Evolutionary conservation across 2,797 vertebrate species (phyloP).

Genomic region (Gymnodraco acuticeps): DNA sequence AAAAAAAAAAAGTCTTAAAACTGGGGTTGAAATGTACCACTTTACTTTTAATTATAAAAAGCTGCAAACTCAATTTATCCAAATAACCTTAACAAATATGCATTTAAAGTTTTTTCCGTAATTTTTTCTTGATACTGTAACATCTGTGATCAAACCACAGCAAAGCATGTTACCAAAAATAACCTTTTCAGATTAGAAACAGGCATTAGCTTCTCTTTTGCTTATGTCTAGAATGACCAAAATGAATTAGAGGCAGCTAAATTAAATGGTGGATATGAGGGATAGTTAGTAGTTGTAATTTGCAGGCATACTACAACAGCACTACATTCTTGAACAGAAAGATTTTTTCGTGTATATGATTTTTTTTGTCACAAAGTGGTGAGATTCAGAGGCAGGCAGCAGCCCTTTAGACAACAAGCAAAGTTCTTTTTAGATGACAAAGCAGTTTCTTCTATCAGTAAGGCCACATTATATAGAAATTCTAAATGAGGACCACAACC

Average conservation of each 20-base stretch:
- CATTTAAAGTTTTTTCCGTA: constrained; percentile 31
- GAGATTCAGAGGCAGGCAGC: constrained; percentile 81
- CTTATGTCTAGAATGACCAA: constrained; percentile 58
- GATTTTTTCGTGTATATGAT: constrained; percentile 30
- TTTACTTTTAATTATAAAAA: constrained; percentile 33
- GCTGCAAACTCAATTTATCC: constrained; percentile 22
- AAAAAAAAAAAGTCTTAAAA: constrained; percentile 43
- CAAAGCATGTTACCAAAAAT: constrained; percentile 42
- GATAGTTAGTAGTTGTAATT: constrained; percentile 69
- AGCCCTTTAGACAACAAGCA: constrained; percentile 75
- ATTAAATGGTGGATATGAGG: constrained; percentile 66
- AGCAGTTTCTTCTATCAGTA: constrained; percentile 87
- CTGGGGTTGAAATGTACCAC: constrained; percentile 29
- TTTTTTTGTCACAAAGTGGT: constrained; percentile 77
- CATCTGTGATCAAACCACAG: constrained; percentile 43
- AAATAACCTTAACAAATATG: constrained; percentile 33
- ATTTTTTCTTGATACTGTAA: constrained; percentile 28
- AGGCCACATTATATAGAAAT: constrained; percentile 96
- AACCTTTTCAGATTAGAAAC: constrained; percentile 68
- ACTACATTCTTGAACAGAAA: constrained; percentile 80
- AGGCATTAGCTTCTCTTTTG: constrained; percentile 72
- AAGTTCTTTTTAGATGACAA: constrained; percentile 84
- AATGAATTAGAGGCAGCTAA: constrained; percentile 50
- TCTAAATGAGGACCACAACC: constrained; percentile 88
- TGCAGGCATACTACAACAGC: constrained; percentile 87